phyloP scores from a whole-genome alignment of 2,888 invertebrate genomes.

The Exephanes ischioxanthus region DNA sequence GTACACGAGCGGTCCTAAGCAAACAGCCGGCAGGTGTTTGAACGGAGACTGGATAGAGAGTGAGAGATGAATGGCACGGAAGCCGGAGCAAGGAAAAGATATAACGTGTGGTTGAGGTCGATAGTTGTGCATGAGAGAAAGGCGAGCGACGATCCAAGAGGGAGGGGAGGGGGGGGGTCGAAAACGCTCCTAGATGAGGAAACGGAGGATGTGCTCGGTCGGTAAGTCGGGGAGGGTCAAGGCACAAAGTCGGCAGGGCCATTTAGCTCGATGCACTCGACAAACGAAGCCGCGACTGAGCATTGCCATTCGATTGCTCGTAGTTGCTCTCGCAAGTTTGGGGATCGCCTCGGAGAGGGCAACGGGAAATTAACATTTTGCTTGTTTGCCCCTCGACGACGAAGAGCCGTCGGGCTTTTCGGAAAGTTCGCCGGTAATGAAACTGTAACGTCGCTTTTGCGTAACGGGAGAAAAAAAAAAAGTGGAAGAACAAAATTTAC shows the following conservation, averaged over 20 bases:
- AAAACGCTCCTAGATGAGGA: conserved; percentile 47
- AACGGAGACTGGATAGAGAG: conserved; percentile 70
- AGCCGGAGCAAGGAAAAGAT: conserved; percentile 39
- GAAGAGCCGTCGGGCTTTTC: not conserved
- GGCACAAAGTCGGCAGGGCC: conserved; percentile 60
- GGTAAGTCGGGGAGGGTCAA: conserved; percentile 61
- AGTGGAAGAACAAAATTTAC: conserved; percentile 10
- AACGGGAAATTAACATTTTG: conserved; percentile 42
- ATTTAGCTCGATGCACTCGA: conserved; percentile 66
- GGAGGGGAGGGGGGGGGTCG: conserved; percentile 23
- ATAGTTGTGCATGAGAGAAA: conserved; percentile 45
- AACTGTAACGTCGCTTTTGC: conserved; percentile 7
- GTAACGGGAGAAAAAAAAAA: not conserved
- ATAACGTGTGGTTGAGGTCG: conserved; percentile 41
- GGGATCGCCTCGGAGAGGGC: not conserved
- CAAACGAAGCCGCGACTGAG: conserved; percentile 58
- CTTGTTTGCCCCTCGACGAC: conserved; percentile 8
- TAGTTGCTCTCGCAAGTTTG: conserved; percentile 19
- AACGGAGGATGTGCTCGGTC: conserved; percentile 20
- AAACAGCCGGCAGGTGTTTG: conserved; percentile 82
- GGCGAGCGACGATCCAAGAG: conserved; percentile 41
- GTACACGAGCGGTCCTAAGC: conserved; percentile 76
- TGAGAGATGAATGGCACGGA: conserved; percentile 50
- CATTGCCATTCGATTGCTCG: conserved; percentile 52
- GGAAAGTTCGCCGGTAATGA: not conserved